Conservation (phyloP, 1,140 invertebrate species). For the Lethrus apterus region DNA sequence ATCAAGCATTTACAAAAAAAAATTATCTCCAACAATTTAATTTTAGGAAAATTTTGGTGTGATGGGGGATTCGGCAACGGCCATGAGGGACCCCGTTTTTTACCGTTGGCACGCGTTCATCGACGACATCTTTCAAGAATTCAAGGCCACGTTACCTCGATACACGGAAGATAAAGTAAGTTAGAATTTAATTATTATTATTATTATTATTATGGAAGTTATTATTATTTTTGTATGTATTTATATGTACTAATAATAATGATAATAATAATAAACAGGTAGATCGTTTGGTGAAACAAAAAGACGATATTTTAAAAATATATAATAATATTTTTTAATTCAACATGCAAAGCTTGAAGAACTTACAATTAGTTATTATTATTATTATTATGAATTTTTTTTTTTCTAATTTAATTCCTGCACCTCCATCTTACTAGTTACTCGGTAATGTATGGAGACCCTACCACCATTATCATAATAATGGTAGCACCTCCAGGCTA, state of each 20-base stretch:
- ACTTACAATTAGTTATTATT: no score
- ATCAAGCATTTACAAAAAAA: background rate
- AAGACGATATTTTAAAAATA: background rate
- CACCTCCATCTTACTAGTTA: no score
- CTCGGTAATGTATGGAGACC: no score
- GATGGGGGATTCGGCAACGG: conserved; percentile 58
- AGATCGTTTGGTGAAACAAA: background rate
- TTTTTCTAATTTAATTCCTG: no score
- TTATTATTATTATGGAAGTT: background rate
- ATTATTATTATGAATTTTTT: no score
- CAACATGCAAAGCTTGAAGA: no score
- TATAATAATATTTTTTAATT: no score
- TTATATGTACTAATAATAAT: background rate
- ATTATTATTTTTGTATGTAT: background rate
- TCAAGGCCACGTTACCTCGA: conserved; percentile 60
- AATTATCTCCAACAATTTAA: background rate
- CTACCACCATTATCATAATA: no score
- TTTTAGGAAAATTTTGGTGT: conserved; percentile 54
- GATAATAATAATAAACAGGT: background rate
- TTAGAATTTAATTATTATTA: no score
- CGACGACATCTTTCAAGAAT: conserved; percentile 70
- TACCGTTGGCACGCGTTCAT: conserved; percentile 78
- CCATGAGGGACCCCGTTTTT: conserved; percentile 78
- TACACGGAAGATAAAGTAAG: conserved; percentile 52
- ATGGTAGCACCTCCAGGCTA: no score